Percentiles rank a stretch among this genome's conserved stretches.
phyloP scores from a whole-genome alignment of 1,140 invertebrate species.

The Aleiodes sp. region DNA sequence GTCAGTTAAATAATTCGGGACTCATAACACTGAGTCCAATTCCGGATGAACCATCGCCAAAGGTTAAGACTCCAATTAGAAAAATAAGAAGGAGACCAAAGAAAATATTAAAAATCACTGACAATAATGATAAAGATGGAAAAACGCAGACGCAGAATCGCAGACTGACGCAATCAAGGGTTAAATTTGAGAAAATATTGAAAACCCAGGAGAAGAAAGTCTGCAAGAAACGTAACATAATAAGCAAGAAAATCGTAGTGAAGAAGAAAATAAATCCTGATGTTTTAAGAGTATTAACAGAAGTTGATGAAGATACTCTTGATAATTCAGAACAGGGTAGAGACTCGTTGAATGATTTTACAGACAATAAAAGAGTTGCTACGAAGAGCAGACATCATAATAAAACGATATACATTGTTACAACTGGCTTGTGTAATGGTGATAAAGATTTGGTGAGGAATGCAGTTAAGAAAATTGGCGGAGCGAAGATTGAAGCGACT shows the following conservation, averaged over 20 bases:
- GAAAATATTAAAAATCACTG: conserved; percentile 17
- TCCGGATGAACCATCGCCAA: neutral
- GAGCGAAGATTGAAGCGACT: conserved; percentile 48
- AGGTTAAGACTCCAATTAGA: neutral
- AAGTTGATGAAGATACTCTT: neutral
- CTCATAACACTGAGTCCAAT: neutral
- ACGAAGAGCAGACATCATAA: conserved; percentile 27
- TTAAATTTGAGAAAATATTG: neutral
- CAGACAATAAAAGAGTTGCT: conserved; percentile 30
- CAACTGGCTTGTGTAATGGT: conserved; percentile 53
- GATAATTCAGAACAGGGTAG: conserved; percentile 13
- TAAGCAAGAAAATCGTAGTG: conserved; percentile 34
- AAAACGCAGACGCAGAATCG: conserved; percentile 8
- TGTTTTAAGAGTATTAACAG: neutral
- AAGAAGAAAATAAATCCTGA: conserved; percentile 45
- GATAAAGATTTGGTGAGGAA: conserved; percentile 54
- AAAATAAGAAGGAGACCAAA: conserved; percentile 20
- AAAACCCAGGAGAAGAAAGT: neutral
- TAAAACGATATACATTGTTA: conserved; percentile 49
- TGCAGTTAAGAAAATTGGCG: conserved; percentile 49
- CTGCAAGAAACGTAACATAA: conserved; percentile 11
- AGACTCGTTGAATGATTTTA: conserved; percentile 50
- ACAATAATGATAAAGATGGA: conserved; percentile 38
- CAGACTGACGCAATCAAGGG: conserved; percentile 14
- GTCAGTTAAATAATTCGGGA: neutral